A percentile compares a stretch with the other conserved stretches of the same genome.
Conservation (phyloP, 2,113 vertebrate species). For the Corythoichthys haematopterus region DNA sequence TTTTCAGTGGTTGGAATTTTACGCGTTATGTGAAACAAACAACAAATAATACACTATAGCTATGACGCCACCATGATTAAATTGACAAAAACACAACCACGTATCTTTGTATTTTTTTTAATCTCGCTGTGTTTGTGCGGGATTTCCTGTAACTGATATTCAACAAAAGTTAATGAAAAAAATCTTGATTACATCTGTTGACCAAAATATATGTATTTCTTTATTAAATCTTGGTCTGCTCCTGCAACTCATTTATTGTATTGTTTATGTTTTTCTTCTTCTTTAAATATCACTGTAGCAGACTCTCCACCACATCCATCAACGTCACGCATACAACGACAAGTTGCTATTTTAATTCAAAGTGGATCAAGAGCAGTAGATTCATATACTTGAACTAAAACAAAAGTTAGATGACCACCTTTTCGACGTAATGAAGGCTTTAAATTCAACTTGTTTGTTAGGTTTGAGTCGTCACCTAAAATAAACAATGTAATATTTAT, state of each 20-base stretch:
- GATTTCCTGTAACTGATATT: neutral
- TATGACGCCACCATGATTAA: neutral
- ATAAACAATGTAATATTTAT: neutral
- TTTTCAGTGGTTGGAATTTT: no score
- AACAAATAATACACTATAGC: no score
- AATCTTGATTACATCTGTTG: conserved; percentile 13
- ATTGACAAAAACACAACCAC: neutral
- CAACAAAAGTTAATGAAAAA: neutral
- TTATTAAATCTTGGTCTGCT: conserved; percentile 33
- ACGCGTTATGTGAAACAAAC: no score
- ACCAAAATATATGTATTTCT: conserved; percentile 28
- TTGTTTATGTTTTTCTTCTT: conserved; percentile 20
- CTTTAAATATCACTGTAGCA: conserved; percentile 72
- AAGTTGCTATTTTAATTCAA: conserved; percentile 65
- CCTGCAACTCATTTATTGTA: conserved; percentile 47
- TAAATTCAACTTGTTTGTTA: neutral
- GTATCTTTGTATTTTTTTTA: neutral
- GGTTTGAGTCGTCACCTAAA: neutral
- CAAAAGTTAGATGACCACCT: neutral
- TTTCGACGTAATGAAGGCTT: neutral
- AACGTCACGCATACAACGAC: conserved; percentile 74
- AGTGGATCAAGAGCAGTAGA: conserved; percentile 67
- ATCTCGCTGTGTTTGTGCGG: neutral
- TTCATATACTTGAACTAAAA: conserved; percentile 25
- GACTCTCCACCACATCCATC: conserved; percentile 76